phyloP scores from a whole-genome alignment of 1,140 invertebrate species.

The Aphelenchoides besseyi region DNA sequence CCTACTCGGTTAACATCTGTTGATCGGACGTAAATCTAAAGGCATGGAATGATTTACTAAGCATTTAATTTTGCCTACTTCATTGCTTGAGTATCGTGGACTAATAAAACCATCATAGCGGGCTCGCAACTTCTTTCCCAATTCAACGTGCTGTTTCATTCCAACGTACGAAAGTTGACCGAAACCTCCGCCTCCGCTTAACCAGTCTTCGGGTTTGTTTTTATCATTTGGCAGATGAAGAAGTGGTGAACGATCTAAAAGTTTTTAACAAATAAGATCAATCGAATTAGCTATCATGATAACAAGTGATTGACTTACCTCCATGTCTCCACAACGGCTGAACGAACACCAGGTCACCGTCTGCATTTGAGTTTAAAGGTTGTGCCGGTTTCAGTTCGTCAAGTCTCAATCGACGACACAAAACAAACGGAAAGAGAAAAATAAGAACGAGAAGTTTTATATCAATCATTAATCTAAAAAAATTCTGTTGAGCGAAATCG shows the following conservation, averaged over 20 bases:
- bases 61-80: not conserved
- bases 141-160: not conserved
- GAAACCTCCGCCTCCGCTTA: not conserved
- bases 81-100: not conserved
- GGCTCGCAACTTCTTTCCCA: not conserved
- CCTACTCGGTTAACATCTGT: constrained; percentile 12
- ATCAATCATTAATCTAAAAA: no score
- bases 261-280: not conserved
- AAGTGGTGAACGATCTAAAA: not conserved
- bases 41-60: not conserved
- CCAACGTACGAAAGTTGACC: not conserved
- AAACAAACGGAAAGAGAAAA: no score
- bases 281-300: not conserved
- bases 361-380: no score
- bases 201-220: not conserved
- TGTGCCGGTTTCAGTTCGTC: no score
- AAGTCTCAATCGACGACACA: no score
- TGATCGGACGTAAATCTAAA: constrained; percentile 20
- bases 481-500: no score
- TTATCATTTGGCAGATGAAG: not conserved
- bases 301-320: no score
- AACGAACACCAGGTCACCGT: not conserved
- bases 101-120: not conserved
- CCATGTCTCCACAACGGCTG: not conserved
- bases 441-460: no score